A percentile compares a stretch with the other conserved stretches of the same genome.
Conservation (phyloP, 2,888 invertebrate genomes). For the Drosophila parthenogenetica region DNA sequence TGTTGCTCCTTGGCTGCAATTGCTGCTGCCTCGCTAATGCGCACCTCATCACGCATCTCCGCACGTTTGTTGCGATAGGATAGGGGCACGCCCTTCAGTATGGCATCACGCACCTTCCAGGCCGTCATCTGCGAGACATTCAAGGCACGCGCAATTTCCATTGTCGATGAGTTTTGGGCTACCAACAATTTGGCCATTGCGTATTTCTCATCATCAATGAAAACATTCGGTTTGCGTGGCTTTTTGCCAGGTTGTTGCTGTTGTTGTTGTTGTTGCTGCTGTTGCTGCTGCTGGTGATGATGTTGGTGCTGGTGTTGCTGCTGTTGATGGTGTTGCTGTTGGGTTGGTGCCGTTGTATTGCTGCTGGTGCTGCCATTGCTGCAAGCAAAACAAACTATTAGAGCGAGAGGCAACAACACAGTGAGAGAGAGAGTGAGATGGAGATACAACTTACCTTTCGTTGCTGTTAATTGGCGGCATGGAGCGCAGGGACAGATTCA, state of each 20-base stretch:
- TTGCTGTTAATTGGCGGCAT: conserved; percentile 73
- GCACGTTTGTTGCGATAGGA: conserved; percentile 83
- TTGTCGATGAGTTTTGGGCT: conserved; percentile 83
- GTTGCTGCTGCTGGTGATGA: conserved; percentile 29
- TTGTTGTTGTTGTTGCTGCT: conserved; percentile 45
- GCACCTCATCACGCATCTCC: conserved; percentile 57
- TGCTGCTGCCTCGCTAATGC: conserved; percentile 49
- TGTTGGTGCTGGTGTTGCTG: conserved; percentile 40
- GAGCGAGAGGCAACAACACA: background rate
- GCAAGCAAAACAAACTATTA: background rate
- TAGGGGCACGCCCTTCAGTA: conserved; percentile 83
- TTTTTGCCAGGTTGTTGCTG: conserved; percentile 74
- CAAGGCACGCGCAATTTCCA: conserved; percentile 84
- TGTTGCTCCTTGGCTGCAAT: conserved; percentile 57
- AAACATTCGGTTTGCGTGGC: conserved; percentile 84
- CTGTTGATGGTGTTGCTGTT: conserved; percentile 29
- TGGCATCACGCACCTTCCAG: conserved; percentile 85
- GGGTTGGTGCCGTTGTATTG: conserved; percentile 38
- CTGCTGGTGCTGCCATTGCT: conserved; percentile 73
- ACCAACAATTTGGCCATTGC: conserved; percentile 84
- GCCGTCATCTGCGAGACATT: conserved; percentile 85
- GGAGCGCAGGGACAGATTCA: conserved; percentile 83
- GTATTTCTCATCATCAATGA: conserved; percentile 84
- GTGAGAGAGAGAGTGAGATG: background rate
- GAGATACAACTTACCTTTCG: conserved; percentile 69